Base-by-base conservation (phyloP, 1,140 invertebrate species). In the Spodoptera frugiperda region DNA sequence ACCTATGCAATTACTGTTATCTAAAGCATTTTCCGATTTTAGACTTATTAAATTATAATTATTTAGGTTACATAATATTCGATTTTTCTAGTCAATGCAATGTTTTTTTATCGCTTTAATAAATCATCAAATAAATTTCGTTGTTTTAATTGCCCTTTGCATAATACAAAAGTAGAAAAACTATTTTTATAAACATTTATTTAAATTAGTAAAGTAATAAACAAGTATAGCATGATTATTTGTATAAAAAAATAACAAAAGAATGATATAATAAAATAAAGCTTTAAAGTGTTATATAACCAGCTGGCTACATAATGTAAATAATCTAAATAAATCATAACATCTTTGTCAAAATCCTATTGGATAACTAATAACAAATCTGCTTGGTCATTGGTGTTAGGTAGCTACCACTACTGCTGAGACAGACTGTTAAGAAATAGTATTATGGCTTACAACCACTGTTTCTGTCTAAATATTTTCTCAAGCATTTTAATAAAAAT, bases 51-150 rank as follows among this genome's bases (percentile, higher is more conserved):
- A 55, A 74, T 63, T 74, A 80, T 82, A 82, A 61, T 75, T 39
- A 39, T 39, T 39, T 87, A 85, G 84, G 81, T 84, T 84, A 80
- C 81, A 80, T 59, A 15, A 39, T 84, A 86, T 87, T 85, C 81
- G 79, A 87, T 88, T 89, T 84, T 86, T 91, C 90, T 91, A 91
- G 90, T 91, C 90, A 91, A 83, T 85, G 85, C 84, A 87, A 87
- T 83, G 87, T 80, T 82, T 83, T 83, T 82, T 83, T 84, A 89
- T 89, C 82, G 82, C 87, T 87, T 87, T 83, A 85, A 87, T 87
- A 88, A 88, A 88, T 86, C 80, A 84, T 80, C 65, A 74, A 78
- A 79, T 71, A 75, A 25, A 71, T 12, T 39, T 11, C 3, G 2
- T 39, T 75, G 25, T 75, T 75, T 75, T 65, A 75, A 51, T 75